Evolutionary conservation across 2,888 invertebrate species (phyloP).

Genomic region (Acrocyrtus sp.): DNA sequence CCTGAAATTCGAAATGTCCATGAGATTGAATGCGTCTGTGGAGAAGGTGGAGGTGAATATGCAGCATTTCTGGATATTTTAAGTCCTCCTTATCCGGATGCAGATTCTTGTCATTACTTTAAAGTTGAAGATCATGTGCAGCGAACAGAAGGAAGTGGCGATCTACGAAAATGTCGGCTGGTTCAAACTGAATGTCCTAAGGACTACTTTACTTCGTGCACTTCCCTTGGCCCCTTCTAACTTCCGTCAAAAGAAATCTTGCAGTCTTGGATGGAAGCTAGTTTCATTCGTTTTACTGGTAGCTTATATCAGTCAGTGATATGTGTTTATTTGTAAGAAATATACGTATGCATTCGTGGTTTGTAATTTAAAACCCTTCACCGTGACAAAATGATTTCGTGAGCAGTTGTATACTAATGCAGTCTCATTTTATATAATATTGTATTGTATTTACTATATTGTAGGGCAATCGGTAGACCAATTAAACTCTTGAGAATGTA

Average conservation of each 20-base stretch:
- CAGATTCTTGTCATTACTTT: slow-evolving; percentile 46
- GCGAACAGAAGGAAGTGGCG: slow-evolving; percentile 10
- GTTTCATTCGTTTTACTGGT: too few species aligned
- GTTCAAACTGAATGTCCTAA: slow-evolving; percentile 49
- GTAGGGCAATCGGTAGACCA: too few species aligned
- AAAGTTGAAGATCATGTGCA: slow-evolving; percentile 28
- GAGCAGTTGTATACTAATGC: too few species aligned
- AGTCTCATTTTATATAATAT: too few species aligned
- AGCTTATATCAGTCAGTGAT: too few species aligned
- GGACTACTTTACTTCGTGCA: slow-evolving; percentile 37
- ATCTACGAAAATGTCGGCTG: slow-evolving; percentile 33
- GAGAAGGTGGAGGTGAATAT: slow-evolving; percentile 36
- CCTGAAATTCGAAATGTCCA: slow-evolving; percentile 58
- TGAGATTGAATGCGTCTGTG: slow-evolving; percentile 53
- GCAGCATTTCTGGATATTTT: slow-evolving; percentile 62
- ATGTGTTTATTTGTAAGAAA: too few species aligned
- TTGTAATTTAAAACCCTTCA: too few species aligned
- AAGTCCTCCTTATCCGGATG: slow-evolving; percentile 55
- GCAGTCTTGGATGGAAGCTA: too few species aligned
- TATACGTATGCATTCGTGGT: background rate
- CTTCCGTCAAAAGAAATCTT: background rate
- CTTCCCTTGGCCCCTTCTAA: slow-evolving; percentile 33
- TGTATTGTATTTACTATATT: too few species aligned
- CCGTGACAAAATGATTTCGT: too few species aligned
- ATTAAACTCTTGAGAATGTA: too few species aligned